Percentiles rank a stretch among this genome's conserved stretches.
Evolutionary conservation across 1,140 invertebrate genomes (phyloP).

Genomic region (Eriosoma lanigerum): DNA sequence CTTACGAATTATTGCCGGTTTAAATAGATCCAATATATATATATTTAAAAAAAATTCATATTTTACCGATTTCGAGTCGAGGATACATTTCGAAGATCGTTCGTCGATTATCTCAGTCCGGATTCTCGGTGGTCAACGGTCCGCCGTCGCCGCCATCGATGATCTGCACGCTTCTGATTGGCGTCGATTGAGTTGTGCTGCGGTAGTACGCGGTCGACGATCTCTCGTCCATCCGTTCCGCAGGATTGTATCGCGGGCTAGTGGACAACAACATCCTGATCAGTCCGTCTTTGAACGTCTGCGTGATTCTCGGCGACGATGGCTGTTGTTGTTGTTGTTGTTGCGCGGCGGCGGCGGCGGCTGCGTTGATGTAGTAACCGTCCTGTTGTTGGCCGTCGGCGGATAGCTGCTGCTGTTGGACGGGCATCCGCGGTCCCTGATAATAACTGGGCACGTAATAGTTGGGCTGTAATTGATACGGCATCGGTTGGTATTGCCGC

Average conservation of each 20-base stretch:
- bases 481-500: background rate
- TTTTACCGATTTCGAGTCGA: no score
- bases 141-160: conserved; percentile 12
- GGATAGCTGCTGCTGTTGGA: background rate
- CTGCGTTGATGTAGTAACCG: no score
- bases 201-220: background rate
- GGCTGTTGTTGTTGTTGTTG: no score
- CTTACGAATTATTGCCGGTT: no score
- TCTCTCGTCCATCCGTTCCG: background rate
- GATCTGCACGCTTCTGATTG: conserved; percentile 54
- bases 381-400: conserved; percentile 37
- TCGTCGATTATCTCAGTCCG: no score
- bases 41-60: no score
- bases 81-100: no score
- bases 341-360: no score
- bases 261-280: conserved; percentile 54
- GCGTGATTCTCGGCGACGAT: conserved; percentile 18
- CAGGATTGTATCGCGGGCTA: conserved; percentile 43
- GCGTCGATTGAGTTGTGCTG: conserved; percentile 15
- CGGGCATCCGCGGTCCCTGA: conserved; percentile 5
- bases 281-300: conserved; percentile 50
- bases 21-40: no score
- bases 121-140: conserved; percentile 40
- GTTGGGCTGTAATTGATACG: conserved; percentile 25
- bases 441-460: conserved; percentile 39